Evolutionary conservation across 2,797 vertebrate species (phyloP).

Genomic region (Sparidentex hasta): DNA sequence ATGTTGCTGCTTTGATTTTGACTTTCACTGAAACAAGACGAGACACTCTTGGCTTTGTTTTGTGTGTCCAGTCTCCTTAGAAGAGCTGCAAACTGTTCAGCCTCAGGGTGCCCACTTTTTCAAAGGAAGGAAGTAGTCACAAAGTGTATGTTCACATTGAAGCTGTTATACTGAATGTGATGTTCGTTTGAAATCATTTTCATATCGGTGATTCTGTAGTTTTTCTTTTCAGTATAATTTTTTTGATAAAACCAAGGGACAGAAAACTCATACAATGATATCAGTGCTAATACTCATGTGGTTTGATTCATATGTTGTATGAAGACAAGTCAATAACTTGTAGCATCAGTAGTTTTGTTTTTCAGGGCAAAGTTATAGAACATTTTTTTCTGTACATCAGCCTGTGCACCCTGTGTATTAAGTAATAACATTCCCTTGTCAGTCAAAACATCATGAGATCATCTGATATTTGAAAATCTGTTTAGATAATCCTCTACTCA

Average conservation of each 20-base stretch:
- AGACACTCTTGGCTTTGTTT: slow-evolving; percentile 9
- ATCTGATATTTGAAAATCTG: slow-evolving; percentile 35
- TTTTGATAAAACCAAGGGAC: no score
- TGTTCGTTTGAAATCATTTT: background rate
- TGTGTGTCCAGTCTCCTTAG: slow-evolving; percentile 20
- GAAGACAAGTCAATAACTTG: background rate
- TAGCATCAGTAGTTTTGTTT: background rate
- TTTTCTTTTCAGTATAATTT: no score
- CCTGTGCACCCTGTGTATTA: background rate
- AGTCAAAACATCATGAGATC: slow-evolving; percentile 9
- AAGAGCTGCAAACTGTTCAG: slow-evolving; percentile 14
- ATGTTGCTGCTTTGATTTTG: slow-evolving; percentile 50
- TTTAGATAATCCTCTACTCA: slow-evolving; percentile 20
- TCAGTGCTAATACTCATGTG: background rate
- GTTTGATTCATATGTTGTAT: background rate
- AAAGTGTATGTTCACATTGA: slow-evolving; percentile 13
- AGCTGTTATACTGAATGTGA: background rate
- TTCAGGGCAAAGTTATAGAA: background rate
- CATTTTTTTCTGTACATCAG: background rate
- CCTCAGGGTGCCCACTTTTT: background rate
- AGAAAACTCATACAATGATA: background rate
- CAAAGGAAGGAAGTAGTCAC: background rate
- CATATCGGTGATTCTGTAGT: background rate
- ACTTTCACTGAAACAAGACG: slow-evolving; percentile 38
- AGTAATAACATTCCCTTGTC: slow-evolving; percentile 10